Percentiles rank a stretch among this genome's conserved stretches.
Conservation (phyloP, 2,113 vertebrate genomes). For the Salvelinus fontinalis region DNA sequence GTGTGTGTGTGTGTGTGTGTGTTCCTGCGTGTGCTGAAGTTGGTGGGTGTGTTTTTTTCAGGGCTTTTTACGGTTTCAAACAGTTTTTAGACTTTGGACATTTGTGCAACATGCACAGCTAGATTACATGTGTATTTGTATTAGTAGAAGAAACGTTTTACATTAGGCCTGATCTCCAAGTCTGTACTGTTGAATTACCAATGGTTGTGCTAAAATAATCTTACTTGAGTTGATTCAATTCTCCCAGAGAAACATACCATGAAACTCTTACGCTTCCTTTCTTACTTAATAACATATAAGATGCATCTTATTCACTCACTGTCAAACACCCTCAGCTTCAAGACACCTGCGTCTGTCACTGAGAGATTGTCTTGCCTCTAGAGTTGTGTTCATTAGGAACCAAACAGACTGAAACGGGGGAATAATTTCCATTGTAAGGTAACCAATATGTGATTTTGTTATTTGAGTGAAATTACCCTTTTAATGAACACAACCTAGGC, state of each 20-base stretch:
- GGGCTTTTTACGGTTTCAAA: neutral
- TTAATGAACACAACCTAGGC: too few species aligned
- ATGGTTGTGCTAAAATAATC: constrained; percentile 18
- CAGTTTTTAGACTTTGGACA: neutral
- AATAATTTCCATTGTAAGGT: too few species aligned
- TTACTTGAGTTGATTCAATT: constrained; percentile 23
- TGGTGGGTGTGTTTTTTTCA: neutral
- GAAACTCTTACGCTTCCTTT: too few species aligned
- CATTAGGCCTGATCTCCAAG: neutral
- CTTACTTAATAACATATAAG: too few species aligned
- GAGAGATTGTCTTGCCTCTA: constrained; percentile 3
- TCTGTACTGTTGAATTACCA: neutral
- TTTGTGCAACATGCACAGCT: constrained; percentile 1
- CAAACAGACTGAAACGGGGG: too few species aligned
- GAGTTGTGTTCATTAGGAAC: neutral
- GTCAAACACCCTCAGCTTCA: too few species aligned
- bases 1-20: neutral
- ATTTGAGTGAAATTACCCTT: too few species aligned
- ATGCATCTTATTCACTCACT: too few species aligned
- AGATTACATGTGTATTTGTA: too few species aligned
- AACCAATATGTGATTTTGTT: neutral
- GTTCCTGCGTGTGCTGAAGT: neutral
- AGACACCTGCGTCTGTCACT: neutral
- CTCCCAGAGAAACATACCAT: too few species aligned
- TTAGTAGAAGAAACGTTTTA: too few species aligned